phyloP scores from a whole-genome alignment of 1,140 invertebrate genomes.

The Carcinoscorpius rotundicauda region DNA sequence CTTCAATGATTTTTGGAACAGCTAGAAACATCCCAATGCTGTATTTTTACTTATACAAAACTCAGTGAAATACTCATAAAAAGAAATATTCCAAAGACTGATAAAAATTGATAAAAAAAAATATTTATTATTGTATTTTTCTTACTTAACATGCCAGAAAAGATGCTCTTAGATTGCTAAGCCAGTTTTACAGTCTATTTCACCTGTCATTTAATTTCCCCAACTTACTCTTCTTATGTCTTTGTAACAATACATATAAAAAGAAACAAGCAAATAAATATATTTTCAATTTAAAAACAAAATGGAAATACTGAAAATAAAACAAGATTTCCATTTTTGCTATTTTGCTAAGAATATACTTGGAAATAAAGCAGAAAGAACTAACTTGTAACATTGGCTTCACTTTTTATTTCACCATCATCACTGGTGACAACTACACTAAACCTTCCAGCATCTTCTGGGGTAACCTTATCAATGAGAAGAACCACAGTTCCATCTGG shows the following conservation, averaged over 20 bases:
- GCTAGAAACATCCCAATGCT: neutral
- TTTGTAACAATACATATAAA: constrained; percentile 32
- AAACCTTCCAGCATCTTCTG: constrained; percentile 45
- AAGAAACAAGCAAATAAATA: neutral
- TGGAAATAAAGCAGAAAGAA: constrained; percentile 3
- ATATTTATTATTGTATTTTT: neutral
- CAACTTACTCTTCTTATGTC: constrained; percentile 35
- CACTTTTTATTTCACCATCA: constrained; percentile 36
- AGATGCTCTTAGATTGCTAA: too few relatives aligned
- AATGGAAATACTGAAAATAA: constrained; percentile 46
- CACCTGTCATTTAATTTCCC: too few relatives aligned
- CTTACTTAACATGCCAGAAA: neutral
- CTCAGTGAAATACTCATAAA: constrained; percentile 27
- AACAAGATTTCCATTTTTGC: too few relatives aligned
- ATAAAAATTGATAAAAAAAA: neutral
- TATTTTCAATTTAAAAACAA: neutral
- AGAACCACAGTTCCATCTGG: constrained; percentile 59
- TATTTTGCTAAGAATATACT: neutral
- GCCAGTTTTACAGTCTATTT: too few relatives aligned
- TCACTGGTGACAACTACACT: constrained; percentile 41
- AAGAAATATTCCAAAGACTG: constrained; percentile 24
- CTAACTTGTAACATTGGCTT: constrained; percentile 17
- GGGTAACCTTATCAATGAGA: constrained; percentile 32
- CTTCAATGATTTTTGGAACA: constrained; percentile 34
- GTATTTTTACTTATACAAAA: neutral